phyloP scores from a whole-genome alignment of 2,888 invertebrate genomes.

The Pemphredon lugubris region DNA sequence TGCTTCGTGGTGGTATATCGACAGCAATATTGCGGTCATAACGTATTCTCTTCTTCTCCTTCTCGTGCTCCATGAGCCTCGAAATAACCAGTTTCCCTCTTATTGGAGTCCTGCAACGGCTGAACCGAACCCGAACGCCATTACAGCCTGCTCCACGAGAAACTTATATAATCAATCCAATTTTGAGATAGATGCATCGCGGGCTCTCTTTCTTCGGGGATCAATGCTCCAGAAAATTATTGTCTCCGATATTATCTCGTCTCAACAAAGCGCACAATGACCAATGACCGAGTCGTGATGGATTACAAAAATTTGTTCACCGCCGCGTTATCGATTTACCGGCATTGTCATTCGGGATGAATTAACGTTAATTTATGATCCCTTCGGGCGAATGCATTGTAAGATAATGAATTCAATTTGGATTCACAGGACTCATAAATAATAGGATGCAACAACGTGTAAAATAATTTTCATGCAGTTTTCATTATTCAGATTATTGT shows the following conservation, averaged over 20 bases:
- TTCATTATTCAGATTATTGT: no score
- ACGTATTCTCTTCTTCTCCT: conserved; percentile 44
- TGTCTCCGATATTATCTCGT: conserved; percentile 42
- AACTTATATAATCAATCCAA: conserved; percentile 60
- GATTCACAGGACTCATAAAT: no score
- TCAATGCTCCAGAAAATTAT: conserved; percentile 38
- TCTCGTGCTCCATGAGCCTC: conserved; percentile 52
- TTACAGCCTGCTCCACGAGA: conserved; percentile 11
- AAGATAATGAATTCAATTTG: no score
- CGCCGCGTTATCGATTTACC: not conserved
- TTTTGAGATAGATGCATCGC: conserved; percentile 53
- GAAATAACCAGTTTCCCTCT: conserved; percentile 53
- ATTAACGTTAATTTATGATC: no score
- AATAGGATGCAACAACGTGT: no score
- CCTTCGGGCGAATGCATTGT: no score
- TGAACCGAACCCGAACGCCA: conserved; percentile 26
- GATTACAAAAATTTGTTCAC: not conserved
- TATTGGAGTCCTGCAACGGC: conserved; percentile 34
- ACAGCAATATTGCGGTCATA: conserved; percentile 50
- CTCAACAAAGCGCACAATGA: conserved; percentile 16
- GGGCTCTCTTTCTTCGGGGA: conserved; percentile 35
- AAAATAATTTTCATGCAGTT: no score
- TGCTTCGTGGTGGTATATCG: conserved; percentile 49
- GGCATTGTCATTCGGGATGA: no score
- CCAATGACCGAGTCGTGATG: conserved; percentile 4